Percentiles rank a stretch among this genome's conserved stretches.
phyloP scores from a whole-genome alignment of 2,797 vertebrate species.

The Chanos chanos region DNA sequence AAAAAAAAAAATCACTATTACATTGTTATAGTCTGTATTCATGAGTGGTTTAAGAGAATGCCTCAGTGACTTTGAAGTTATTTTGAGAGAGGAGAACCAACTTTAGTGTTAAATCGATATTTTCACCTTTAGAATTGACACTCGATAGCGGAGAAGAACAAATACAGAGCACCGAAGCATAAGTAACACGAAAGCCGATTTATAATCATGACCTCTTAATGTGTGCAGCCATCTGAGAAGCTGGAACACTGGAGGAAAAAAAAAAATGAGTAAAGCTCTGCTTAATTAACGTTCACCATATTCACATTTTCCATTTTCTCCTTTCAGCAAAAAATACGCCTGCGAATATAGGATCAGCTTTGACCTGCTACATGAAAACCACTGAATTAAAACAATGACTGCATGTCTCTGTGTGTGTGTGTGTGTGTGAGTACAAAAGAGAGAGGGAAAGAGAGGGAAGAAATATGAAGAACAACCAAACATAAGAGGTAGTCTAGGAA shows the following conservation, averaged over 20 bases:
- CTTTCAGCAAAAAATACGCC: not conserved
- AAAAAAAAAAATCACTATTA: too few species aligned
- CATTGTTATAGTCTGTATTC: too few species aligned
- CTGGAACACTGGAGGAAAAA: constrained; percentile 6
- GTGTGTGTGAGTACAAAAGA: too few species aligned
- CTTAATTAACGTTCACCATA: not conserved
- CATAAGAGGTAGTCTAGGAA: too few species aligned
- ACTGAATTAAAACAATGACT: constrained; percentile 10
- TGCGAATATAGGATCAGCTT: not conserved
- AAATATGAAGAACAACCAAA: too few species aligned
- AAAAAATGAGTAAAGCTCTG: constrained; percentile 6
- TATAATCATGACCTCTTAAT: constrained; percentile 36
- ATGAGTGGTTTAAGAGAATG: constrained; percentile 14
- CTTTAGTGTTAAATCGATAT: constrained; percentile 57
- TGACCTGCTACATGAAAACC: not conserved
- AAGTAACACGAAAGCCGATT: constrained; percentile 36
- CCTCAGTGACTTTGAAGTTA: constrained; percentile 14
- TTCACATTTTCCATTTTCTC: not conserved
- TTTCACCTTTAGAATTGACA: constrained; percentile 58
- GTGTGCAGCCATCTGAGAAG: constrained; percentile 14
- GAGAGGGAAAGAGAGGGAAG: too few species aligned
- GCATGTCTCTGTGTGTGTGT: too few species aligned
- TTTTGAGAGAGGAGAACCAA: constrained; percentile 43
- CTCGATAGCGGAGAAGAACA: constrained; percentile 50
- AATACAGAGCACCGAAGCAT: constrained; percentile 38